Percentiles rank a stretch among this genome's conserved stretches.
Evolutionary conservation across 2,888 invertebrate species (phyloP).

Genomic region (Margaritifera margaritifera): DNA sequence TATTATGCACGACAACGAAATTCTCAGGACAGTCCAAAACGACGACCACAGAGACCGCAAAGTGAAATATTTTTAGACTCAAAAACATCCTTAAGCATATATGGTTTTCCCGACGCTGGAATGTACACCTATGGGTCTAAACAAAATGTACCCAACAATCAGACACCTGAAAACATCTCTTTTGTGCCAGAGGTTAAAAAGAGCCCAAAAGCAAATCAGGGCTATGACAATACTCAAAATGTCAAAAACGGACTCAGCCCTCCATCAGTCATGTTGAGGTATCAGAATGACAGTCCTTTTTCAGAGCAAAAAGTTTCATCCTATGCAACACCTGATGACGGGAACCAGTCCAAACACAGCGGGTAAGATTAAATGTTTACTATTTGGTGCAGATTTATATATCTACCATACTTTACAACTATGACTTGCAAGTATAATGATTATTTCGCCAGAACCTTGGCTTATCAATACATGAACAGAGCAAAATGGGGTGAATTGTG

Average conservation of each 20-base stretch:
- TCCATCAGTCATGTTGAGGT: slow-evolving; percentile 24
- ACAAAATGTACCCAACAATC: background rate
- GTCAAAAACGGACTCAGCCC: slow-evolving; percentile 5
- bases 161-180: too few relatives aligned
- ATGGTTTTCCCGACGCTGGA: slow-evolving; percentile 34
- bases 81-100: slow-evolving; percentile 10
- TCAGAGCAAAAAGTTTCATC: slow-evolving; percentile 12
- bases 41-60: slow-evolving; percentile 42
- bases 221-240: slow-evolving; percentile 9
- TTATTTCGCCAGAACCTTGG: too few relatives aligned
- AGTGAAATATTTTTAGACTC: slow-evolving; percentile 50
- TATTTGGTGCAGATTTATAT: too few relatives aligned
- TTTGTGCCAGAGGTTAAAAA: background rate
- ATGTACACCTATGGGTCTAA: slow-evolving; percentile 49
- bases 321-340: too few relatives aligned
- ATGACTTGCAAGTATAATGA: too few relatives aligned
- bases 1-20: slow-evolving; percentile 27
- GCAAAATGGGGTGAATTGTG: too few relatives aligned
- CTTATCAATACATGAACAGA: too few relatives aligned
- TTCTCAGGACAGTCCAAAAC: slow-evolving; percentile 37
- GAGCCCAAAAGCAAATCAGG: too few relatives aligned
- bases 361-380: too few relatives aligned
- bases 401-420: too few relatives aligned
- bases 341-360: too few relatives aligned
- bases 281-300: slow-evolving; percentile 57